A percentile compares a stretch with the other conserved stretches of the same genome.
Evolutionary conservation across 1,140 invertebrate genomes (phyloP).

Genomic region (Pogonomyrmex barbatus): DNA sequence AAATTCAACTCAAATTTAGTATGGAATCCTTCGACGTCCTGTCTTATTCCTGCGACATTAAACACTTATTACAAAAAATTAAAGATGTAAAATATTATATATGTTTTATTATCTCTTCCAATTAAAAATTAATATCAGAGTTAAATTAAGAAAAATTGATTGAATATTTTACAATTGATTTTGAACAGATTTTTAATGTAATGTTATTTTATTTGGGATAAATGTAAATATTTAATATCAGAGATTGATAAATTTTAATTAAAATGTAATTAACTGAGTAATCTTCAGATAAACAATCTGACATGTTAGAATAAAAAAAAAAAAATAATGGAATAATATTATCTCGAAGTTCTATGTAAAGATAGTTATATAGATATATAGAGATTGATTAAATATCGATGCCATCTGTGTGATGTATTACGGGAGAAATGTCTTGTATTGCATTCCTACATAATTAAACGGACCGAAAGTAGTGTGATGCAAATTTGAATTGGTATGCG

Average conservation of each 20-base stretch:
- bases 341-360: background rate
- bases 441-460: conserved; percentile 39
- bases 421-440: background rate
- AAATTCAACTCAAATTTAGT: background rate
- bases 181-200: background rate
- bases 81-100: background rate
- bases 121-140: background rate
- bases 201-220: conserved; percentile 8
- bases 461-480: conserved; percentile 49
- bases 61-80: background rate
- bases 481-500: conserved; percentile 62
- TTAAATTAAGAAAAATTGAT: background rate
- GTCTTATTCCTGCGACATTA: background rate
- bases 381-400: background rate
- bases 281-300: background rate
- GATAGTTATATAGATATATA: background rate
- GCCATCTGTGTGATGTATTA: background rate
- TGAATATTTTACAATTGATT: background rate
- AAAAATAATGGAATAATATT: conserved; percentile 13
- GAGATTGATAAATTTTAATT: conserved; percentile 9
- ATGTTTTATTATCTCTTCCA: background rate
- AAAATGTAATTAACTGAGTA: background rate
- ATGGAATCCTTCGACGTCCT: background rate
- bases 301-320: background rate
- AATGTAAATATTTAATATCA: conserved; percentile 12